Percentiles rank a stretch among this genome's conserved stretches.
These are phyloP conservation scores for Hyposmocoma kahamanoa DNA, from an alignment of 1,140 invertebrate species.

Conservation along the genomic window DNA sequence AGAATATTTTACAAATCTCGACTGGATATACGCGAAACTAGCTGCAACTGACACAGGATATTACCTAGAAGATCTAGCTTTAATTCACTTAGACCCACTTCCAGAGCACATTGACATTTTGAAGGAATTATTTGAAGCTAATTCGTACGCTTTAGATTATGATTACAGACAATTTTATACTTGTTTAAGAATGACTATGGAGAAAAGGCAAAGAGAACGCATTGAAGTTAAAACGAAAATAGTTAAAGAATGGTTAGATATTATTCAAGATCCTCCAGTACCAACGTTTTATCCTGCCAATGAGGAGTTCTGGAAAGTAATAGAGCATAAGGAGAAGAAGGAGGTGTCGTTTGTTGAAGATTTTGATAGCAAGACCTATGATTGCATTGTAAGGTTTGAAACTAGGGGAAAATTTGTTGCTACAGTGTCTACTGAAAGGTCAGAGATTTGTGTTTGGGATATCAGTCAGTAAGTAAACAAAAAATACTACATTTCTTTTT, in stretches of 20 bases:
- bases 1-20: slow-evolving; percentile 76
- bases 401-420: slow-evolving; percentile 79
- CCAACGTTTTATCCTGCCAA: slow-evolving; percentile 71
- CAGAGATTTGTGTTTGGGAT: slow-evolving; percentile 88
- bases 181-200: slow-evolving; percentile 76
- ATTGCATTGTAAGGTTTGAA: slow-evolving; percentile 75
- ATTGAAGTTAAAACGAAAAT: slow-evolving; percentile 42
- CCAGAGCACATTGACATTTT: slow-evolving; percentile 77
- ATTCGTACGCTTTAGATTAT: slow-evolving; percentile 80
- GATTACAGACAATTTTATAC: slow-evolving; percentile 85
- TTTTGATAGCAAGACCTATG: slow-evolving; percentile 62
- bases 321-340: slow-evolving; percentile 43
- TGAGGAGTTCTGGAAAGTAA: slow-evolving; percentile 51
- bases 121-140: slow-evolving; percentile 78
- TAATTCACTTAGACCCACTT: slow-evolving; percentile 64
- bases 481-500: too few relatives aligned
- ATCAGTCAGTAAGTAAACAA: slow-evolving; percentile 76
- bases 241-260: slow-evolving; percentile 59
- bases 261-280: slow-evolving; percentile 68
- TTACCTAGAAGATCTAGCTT: slow-evolving; percentile 78
- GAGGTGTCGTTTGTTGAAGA: slow-evolving; percentile 52
- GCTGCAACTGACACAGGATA: slow-evolving; percentile 79
- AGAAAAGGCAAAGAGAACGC: slow-evolving; percentile 51
- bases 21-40: slow-evolving; percentile 85
- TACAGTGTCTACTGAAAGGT: slow-evolving; percentile 81